Evolutionary conservation across 2,113 vertebrate genomes (phyloP), one percentile per base, ranked within the genome.

Genomic region (Desmodus rotundus): DNA sequence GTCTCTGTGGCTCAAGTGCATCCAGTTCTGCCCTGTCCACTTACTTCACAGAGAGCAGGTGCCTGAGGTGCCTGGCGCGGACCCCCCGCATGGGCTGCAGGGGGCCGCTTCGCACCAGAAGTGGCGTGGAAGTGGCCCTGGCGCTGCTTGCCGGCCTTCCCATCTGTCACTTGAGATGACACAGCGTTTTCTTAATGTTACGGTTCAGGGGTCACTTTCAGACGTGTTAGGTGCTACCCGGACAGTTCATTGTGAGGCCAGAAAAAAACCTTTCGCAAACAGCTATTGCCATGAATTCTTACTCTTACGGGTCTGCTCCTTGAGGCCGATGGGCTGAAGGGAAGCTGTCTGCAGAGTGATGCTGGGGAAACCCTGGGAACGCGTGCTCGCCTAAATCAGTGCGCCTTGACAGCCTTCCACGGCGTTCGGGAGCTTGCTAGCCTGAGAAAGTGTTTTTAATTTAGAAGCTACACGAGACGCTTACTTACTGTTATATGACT

Each of bases 61-160:
- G 54, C 54, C 13, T 7, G 45, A 33, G 26, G 56, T 26, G 38
- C 76, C 33, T 3, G 0, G 28, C 4, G 0, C 15, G 26, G 26
- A 2, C 12, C n/a, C n/a, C n/a, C n/a, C 7, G 0, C 7, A 10
- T 41, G 54, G 54, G 22, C 54, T 22, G 54, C 52, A 22, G 7
- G 54, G 54, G 54, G 15, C 52, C 52, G 10, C 36, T 2, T 12
- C 15, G 11, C 4, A 6, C 47, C 1, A 4, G 13, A 47, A 33
- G 24, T 4, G 0, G 1, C 12, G 19, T 31, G 36, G 4, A 56
- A 56, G 22, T 17, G 24, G 4, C 14, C 0, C 7, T 12, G 33
- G 63, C 50, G 47, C 83, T 12, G 4, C 68, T n/a, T 33, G 12
- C 65, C 10, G 1, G 13, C 10, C 10, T 31, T 28, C n/a, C 24